Evolutionary conservation across 2,113 vertebrate species (phyloP), one percentile per base, ranked within the genome.

Genomic region (Erinaceus europaeus): DNA sequence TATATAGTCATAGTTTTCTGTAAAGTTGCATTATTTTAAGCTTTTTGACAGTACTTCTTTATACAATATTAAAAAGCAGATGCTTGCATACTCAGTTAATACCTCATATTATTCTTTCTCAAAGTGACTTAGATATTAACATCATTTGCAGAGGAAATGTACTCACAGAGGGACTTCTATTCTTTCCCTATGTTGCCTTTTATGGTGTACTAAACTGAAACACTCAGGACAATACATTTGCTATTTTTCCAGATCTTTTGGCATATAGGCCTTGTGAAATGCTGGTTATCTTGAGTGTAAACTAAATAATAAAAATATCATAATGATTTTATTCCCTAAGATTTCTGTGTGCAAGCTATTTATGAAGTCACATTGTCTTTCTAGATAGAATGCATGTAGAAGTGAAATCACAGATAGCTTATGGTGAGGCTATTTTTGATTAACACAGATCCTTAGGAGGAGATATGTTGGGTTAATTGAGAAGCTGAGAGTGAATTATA

Each of bases 171-270:
- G 46, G 77, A 77, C 38, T 90, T 90, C 79, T 73, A 32, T 84
- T 83, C 46, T 84, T 74, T 78, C 59, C 68, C 69, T 77, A 25
- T 42, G 40, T 42, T 71, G 55, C 15, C 74, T 94, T 77, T 86
- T 88, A 85, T 88, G 57, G n/a, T 91, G 23, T 40, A 84, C 74
- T 57, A 71, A 92, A 75, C 27, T 12, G 46, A 81, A 92, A 94
- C 88, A 92, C 53, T 90, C 68, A 91, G 68, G 17, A 8, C 88
- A 88, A 93, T 94, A 52, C 92, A 79, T 94, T n/a, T 61, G 62
- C 77, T 76, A 34, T 76, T 34, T 80, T 92, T 71, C 88, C 72
- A 91, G 72, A 40, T 76, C 29, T 88, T 72, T 50, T 80, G 79
- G 72, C 78, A 79, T 25, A 20, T 9, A 77, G 12, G 42, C 59